phyloP scores from a whole-genome alignment of 2,797 vertebrate species.

The Coluber constrictor region DNA sequence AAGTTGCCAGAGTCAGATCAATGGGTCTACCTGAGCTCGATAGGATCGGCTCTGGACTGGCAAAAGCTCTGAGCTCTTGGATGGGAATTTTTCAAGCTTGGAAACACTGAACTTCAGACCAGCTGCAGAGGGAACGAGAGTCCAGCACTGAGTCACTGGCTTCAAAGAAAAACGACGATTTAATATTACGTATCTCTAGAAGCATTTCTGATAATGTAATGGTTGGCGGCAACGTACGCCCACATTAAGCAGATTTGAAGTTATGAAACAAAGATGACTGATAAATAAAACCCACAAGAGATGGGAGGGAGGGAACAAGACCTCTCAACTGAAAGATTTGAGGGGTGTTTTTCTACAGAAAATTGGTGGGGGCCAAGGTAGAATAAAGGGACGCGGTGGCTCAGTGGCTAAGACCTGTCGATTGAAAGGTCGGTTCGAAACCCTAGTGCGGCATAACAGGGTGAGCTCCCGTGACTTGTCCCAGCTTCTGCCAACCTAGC shows the following conservation, averaged over 20 bases:
- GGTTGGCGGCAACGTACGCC: not conserved
- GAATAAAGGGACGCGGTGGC: too few relatives aligned
- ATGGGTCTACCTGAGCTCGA: not conserved
- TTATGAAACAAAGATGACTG: not conserved
- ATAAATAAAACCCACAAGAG: not conserved
- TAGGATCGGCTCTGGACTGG: not conserved
- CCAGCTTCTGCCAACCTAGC: too few relatives aligned
- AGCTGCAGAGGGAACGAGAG: not conserved
- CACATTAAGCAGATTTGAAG: not conserved
- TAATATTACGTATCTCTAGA: not conserved
- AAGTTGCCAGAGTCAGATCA: not conserved
- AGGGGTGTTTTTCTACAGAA: not conserved
- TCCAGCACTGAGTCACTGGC: not conserved
- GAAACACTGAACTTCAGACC: not conserved
- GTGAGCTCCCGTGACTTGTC: too few relatives aligned
- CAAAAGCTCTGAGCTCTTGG: too few relatives aligned
- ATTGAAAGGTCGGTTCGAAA: too few relatives aligned
- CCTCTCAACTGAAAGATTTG: not conserved
- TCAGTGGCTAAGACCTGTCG: too few relatives aligned
- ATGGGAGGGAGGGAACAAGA: not conserved
- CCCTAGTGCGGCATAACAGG: too few relatives aligned
- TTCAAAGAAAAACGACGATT: slow-evolving; percentile 19
- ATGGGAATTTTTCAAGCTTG: not conserved
- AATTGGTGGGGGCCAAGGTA: not conserved
- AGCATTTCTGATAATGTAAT: not conserved